Evolutionary conservation across 2,113 vertebrate species (phyloP), one percentile per base, ranked within the genome.

Genomic region (Epinephelus moara): DNA sequence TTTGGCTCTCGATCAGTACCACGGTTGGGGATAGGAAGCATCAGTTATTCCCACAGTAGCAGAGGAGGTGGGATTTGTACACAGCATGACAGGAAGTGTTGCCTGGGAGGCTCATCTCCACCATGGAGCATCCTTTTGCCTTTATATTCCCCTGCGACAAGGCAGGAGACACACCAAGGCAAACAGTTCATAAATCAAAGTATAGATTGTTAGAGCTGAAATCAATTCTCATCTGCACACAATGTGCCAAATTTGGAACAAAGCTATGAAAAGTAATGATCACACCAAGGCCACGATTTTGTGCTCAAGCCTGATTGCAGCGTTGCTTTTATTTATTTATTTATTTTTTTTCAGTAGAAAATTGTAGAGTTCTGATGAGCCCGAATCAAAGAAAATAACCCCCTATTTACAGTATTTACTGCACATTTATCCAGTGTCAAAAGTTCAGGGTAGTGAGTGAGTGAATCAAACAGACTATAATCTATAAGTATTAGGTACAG

Each of bases 171-270:
- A 33, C 12, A 27, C 56, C 53, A 10, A 45, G 18, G 13, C 27
- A 83, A 40, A 71, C 18, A 72, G 17, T 23, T 45, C 27, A 68
- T 78, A 76, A 66, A 85, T 83, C 70, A 63, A 8, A 52, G 18
- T 49, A 69, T 56, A 15, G 11, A 61, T 15, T 59, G 53, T 85
- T 57, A 17, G 23, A 70, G 52, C 21, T 80, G 15, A 78, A 85
- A 89, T 74, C 30, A 30, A 50, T 61, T 59, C 23, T 59, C 70
- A 61, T 15, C 55, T 55, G n/a, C 37, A 12, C 63, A 42, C 75
- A 82, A 64, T 90, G 82, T 80, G 84, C 57, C 84, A 91, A 42
- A 92, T 80, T 37, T 92, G 72, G 18, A 84, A 86, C 71, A 85
- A 72, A 61, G 68, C 76, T 89, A 81, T 61, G 71, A 94, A 90